phyloP scores from a whole-genome alignment of 2,888 invertebrate genomes.

The Caenorhabditis becei region DNA sequence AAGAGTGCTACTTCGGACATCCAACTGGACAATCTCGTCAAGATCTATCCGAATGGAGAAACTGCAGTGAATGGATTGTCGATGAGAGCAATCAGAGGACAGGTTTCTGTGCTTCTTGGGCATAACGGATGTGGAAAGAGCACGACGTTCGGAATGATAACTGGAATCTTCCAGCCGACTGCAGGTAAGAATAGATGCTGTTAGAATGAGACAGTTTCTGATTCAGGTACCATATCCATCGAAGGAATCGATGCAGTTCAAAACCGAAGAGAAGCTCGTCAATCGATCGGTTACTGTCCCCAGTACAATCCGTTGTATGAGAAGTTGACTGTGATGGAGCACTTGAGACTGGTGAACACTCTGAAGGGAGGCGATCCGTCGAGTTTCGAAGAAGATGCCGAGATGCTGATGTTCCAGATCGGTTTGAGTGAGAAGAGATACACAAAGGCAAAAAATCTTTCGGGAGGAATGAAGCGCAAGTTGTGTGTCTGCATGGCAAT shows the following conservation, averaged over 20 bases:
- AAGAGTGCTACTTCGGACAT: conserved; percentile 27
- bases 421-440: conserved; percentile 23
- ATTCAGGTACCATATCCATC: conserved; percentile 6
- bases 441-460: conserved; percentile 51
- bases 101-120: conserved; percentile 38
- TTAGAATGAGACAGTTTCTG: not conserved
- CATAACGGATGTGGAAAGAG: conserved; percentile 46
- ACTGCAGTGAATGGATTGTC: conserved; percentile 36
- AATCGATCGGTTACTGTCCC: conserved; percentile 37
- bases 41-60: conserved; percentile 43
- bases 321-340: conserved; percentile 73
- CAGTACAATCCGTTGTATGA: conserved; percentile 75
- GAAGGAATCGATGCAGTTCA: conserved; percentile 40
- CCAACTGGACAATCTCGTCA: conserved; percentile 18
- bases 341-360: conserved; percentile 48
- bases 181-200: conserved; percentile 2
- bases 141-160: conserved; percentile 48
- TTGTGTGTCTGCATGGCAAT: conserved; percentile 76
- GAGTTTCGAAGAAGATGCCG: conserved; percentile 25
- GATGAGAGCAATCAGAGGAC: conserved; percentile 31
- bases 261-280: conserved; percentile 8
- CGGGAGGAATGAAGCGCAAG: conserved; percentile 77
- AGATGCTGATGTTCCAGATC: conserved; percentile 20
- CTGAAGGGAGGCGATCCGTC: conserved; percentile 26
- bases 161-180: conserved; percentile 26